Evolutionary conservation across 2,888 invertebrate genomes (phyloP), one percentile per base, ranked within the genome.

Genomic region (Phengaris arion): DNA sequence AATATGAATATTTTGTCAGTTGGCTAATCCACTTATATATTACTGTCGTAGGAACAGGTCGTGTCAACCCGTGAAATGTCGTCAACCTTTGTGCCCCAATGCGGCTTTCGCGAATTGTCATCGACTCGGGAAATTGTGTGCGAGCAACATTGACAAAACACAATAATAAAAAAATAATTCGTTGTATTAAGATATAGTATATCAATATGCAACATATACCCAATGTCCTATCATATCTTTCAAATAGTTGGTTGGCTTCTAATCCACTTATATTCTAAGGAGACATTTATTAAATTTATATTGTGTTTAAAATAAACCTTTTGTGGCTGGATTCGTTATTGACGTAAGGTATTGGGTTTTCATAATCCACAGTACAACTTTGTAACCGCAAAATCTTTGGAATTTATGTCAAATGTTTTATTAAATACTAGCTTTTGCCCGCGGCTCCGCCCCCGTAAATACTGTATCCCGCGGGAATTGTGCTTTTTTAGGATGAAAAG

Each of bases 211-310:
- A 55, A 55, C 55, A 2, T 55, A 7, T 59, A 35, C 35, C 35
- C 57, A 22, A 22, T 12, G 35, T 5, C 64, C 64, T 64, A 64
- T 45, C 64, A 0, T 59, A 22, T 9, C 13, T 45, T 45, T 7
- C 0, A 64, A 64, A 64, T 45, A 64, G 2, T n/a, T 13, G 22
- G 51, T 52, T 12, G 35, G 22, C 72, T 70, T 68, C 68, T 75
- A 77, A 77, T 77, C 73, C 69, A 75, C 73, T 75, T 77, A 76
- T 68, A 77, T 73, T 77, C 68, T 51, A 75, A 75, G 69, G 68
- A 75, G 72, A 45, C 75, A 68, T 75, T 72, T 73, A 76, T 73
- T 77, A 68, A 75, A 74, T 77, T 75, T 73, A 45, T 73, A 75
- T 64, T 68, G 45, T 22, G 45, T 64, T 12, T n/a, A 22, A n/a